Evolutionary conservation across 2,113 vertebrate species (phyloP), one percentile per base, ranked within the genome.

Genomic region (Heterotis niloticus): DNA sequence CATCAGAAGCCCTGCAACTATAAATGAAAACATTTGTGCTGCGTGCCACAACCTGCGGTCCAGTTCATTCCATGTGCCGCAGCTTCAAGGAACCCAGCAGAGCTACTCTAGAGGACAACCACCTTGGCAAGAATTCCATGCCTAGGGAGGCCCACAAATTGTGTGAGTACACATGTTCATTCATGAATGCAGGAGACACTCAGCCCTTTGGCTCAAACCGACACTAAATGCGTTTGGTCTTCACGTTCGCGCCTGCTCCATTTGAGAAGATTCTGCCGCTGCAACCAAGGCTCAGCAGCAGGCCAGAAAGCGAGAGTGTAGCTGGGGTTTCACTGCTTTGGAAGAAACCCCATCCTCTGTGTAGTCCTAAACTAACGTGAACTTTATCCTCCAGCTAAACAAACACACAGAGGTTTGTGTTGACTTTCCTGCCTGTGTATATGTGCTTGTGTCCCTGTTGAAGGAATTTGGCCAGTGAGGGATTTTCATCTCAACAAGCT

Each of bases 401-500:
- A 69, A 5, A 69, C 28, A 69, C 28, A 29, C 7, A 14, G 24
- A 24, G 24, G 26, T 12, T 29, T 69, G 24, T 24, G 11, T 5
- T 29, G 26, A 51, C n/a, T n/a, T 71, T 71, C 70, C 70, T 54
- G 20, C 60, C 0, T 20, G 16, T 66, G 80, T 56, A 10, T 74
- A 52, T 56, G 71, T 10, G 16, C 56, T 18, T 28, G 23, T 76
- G n/a, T 51, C 57, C 59, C 57, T n/a, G 34, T 34, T 51, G 66
- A 16, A 69, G 18, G 68, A 60, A 68, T 54, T 20, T 2, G 65
- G 64, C 20, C 67, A 71, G 65, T 54, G 17, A 24, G 14, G 64
- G 34, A 44, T 78, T 75, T 20, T 75, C 52, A 54, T 34, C 64
- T 5, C 18, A 59, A 84, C 59, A 60, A 75, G 44, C 23, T 60